A percentile compares a stretch with the other conserved stretches of the same genome.
These are phyloP conservation scores for Spheniscus mendiculus DNA, from an alignment of 2,113 vertebrate species.

Conservation along the genomic window DNA sequence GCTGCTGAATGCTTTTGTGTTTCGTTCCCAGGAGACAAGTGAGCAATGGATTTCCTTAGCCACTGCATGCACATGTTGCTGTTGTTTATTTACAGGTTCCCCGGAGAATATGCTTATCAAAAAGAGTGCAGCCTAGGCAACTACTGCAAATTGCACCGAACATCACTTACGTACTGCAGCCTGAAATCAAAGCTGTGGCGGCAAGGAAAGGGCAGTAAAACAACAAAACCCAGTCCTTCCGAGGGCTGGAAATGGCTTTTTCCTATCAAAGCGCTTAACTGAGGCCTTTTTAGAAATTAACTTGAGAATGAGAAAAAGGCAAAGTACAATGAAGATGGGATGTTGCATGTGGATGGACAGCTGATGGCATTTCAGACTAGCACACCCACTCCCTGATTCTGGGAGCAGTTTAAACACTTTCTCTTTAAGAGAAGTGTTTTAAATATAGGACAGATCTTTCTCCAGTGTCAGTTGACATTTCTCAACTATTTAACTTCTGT, in stretches of 20 bases:
- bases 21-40: not conserved
- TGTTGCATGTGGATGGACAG: not conserved
- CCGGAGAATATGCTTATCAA: not conserved
- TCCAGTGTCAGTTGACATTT: not conserved
- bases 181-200: not conserved
- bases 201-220: not conserved
- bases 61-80: not conserved
- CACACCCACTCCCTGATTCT: not conserved
- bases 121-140: not conserved
- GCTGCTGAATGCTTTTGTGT: not conserved
- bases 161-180: not conserved
- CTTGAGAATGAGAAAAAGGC: not conserved
- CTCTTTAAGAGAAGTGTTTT: not conserved
- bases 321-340: not conserved
- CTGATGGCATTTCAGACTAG: not conserved
- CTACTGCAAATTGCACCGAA: not conserved
- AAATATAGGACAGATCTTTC: not conserved
- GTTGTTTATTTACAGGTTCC: not conserved
- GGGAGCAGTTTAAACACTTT: not conserved
- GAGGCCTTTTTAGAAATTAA: not conserved
- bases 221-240: not conserved
- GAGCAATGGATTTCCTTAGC: constrained; percentile 28
- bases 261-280: not conserved
- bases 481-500: not conserved
- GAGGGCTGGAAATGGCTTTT: not conserved